phyloP scores from a whole-genome alignment of 2,113 vertebrate species.

The Mola mola region DNA sequence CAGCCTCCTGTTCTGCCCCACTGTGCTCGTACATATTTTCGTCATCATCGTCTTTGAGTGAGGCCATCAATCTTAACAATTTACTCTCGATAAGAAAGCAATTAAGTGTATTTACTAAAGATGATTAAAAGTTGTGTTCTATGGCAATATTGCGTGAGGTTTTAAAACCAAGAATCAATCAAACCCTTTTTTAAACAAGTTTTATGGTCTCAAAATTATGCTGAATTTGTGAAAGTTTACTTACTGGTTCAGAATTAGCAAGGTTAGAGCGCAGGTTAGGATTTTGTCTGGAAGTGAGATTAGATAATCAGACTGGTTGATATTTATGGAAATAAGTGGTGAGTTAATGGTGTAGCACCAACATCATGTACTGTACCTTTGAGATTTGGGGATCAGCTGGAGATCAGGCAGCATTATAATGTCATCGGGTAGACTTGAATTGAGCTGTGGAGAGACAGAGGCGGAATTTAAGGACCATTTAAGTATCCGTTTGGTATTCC shows the following conservation, averaged over 20 bases:
- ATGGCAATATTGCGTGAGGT: no score
- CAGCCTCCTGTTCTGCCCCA: no score
- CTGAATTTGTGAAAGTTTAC: conserved; percentile 1
- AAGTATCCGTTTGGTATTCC: background rate
- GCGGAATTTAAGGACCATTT: background rate
- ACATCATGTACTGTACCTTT: conserved; percentile 42
- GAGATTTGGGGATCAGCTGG: conserved; percentile 41
- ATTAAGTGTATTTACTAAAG: no score
- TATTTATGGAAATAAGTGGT: background rate
- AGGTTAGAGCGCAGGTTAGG: background rate
- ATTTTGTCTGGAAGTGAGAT: conserved; percentile 45
- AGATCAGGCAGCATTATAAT: conserved; percentile 73
- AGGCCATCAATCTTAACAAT: no score
- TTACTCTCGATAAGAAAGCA: no score
- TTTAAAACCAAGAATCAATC: no score
- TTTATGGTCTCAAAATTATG: background rate
- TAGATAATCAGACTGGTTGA: background rate
- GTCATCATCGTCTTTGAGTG: no score
- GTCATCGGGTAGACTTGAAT: conserved; percentile 51
- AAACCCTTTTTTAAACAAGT: no score
- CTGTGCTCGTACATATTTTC: no score
- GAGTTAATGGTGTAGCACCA: background rate
- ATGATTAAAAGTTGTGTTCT: no score
- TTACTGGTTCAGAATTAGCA: conserved; percentile 31
- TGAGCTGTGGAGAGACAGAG: conserved; percentile 63